Conservation (phyloP, 2,888 invertebrate genomes). For the Cerceris ruficornis region DNA sequence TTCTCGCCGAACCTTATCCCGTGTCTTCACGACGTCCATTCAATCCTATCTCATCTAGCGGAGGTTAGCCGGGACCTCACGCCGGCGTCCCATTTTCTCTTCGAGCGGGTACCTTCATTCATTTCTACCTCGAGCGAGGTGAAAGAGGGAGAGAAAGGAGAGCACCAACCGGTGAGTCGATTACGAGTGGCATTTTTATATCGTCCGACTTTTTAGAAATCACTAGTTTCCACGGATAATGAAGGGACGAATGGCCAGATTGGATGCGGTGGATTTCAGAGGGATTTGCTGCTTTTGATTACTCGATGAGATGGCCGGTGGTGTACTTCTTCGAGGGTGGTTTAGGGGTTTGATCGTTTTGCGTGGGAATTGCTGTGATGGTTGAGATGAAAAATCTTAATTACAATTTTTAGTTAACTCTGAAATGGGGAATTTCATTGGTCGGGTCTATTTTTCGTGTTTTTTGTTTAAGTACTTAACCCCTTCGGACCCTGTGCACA, state of each 20-base stretch:
- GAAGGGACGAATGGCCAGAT: not conserved
- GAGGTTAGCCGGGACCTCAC: conserved; percentile 44
- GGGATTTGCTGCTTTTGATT: no score
- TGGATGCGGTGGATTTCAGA: no score
- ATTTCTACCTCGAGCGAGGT: conserved; percentile 29
- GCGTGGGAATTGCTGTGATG: no score
- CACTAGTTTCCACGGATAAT: conserved; percentile 4
- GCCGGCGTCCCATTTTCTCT: conserved; percentile 44
- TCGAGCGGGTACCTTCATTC: conserved; percentile 42
- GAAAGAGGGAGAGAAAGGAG: not conserved
- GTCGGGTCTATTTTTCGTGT: no score
- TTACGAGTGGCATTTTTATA: conserved; percentile 33
- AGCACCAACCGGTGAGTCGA: conserved; percentile 28
- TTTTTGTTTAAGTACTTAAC: no score
- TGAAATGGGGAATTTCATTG: no score
- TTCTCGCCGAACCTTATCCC: conserved; percentile 51
- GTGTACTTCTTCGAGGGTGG: no score
- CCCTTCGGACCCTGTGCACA: no score
- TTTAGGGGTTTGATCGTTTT: no score
- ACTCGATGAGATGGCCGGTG: no score
- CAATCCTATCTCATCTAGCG: conserved; percentile 64
- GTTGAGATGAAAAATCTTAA: no score
- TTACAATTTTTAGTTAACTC: no score
- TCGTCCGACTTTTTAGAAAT: not conserved
- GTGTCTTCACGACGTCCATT: conserved; percentile 62